Base-by-base conservation (phyloP, 1,140 invertebrate genomes). In the Ceratina calcarata region DNA sequence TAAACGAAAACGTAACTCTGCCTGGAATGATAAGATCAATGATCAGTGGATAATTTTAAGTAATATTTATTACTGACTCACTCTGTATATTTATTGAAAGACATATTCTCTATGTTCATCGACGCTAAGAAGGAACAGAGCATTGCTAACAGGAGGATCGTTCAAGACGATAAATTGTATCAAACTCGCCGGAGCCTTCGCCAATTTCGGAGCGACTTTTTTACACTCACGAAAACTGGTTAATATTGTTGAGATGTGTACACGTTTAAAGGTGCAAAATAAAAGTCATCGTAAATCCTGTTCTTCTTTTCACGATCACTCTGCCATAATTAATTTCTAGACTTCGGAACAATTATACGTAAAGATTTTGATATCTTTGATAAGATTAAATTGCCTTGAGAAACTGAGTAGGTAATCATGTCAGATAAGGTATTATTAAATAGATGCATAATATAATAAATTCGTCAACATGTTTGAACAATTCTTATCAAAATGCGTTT, bases 231-330 rank as follows among this genome's bases (percentile, higher is more conserved):
- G 65, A 61, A 61, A 10, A 58, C 67, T 58, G 76, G 83, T 85
- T 81, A 80, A 88, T 90, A 62, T 85, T 88, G 82, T 88, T 82
- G 75, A 87, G 67, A 83, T 86, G 85, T 89, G 81, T 87, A 88
- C 78, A 89, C 60, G 79, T 86, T 89, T 62, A 69, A 85, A 81
- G 82, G 81, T 89, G 82, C 60, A 75, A 85, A 89, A 87, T 89
- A 89, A 89, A 78, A 71, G 83, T 81, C 16, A 61, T 61, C 49
- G 66, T 49, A 57, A 64, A 62, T 49, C 32, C 12, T n/a, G 58
- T 72, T 67, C 61, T 32, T 20, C 0, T 8, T 15, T 27, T n/a
- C 71, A 51, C 45, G 45, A 37, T 51, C 51, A 22, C 22, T 18
- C 16, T 37, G 22, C 49, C 66, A 53, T 18, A n/a, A 57, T 57